These are phyloP conservation scores for Otis tarda DNA, from an alignment of 2,113 vertebrate species.

Conservation along the genomic window DNA sequence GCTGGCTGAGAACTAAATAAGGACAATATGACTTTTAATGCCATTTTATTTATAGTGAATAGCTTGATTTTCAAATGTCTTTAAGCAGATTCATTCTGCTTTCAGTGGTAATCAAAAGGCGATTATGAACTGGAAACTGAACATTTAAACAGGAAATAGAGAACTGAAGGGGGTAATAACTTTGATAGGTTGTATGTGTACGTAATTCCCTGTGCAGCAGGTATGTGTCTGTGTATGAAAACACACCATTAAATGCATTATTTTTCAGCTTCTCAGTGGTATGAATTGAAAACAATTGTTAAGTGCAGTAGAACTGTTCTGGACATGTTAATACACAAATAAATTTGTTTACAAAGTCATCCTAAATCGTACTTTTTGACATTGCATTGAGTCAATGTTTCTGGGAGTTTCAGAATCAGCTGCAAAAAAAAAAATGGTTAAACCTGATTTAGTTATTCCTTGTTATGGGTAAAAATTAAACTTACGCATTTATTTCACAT, in stretches of 20 bases:
- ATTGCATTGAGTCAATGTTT: background rate
- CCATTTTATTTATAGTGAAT: background rate
- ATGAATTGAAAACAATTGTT: background rate
- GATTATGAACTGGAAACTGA: background rate
- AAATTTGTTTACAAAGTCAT: background rate
- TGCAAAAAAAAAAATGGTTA: background rate
- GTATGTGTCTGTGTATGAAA: background rate
- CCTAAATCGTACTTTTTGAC: background rate
- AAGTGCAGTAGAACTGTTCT: background rate
- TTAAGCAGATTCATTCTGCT: background rate
- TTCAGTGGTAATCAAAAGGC: background rate
- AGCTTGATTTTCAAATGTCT: background rate
- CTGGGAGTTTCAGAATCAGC: background rate
- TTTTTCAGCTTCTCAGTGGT: background rate
- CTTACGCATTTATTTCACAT: background rate
- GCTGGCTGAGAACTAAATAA: background rate
- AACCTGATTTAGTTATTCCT: background rate
- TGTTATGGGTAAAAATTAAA: background rate
- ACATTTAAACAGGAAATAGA: background rate
- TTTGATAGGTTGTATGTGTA: background rate
- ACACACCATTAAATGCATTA: background rate
- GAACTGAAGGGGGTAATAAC: background rate
- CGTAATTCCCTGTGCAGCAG: background rate
- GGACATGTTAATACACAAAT: background rate
- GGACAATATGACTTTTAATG: background rate